These are phyloP conservation scores for Lytechinus pictus DNA, from an alignment of 35 echinoderm and acorn worm genomes.

Conservation along the genomic window DNA sequence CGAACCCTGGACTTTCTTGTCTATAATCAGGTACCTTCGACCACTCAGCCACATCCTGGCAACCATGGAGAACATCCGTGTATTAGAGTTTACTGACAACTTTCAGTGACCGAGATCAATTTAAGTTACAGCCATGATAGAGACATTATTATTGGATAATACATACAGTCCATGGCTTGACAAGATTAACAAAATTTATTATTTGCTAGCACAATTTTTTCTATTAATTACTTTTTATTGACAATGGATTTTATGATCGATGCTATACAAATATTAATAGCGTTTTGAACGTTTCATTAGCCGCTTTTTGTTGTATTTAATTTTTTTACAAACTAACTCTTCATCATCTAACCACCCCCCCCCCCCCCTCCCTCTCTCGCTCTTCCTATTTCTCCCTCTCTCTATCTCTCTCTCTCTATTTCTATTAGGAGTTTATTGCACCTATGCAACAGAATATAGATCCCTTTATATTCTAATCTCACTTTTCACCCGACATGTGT, in stretches of 20 bases:
- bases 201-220: too few species aligned
- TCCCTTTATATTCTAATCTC: neutral
- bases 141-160: too few species aligned
- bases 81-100: too few species aligned
- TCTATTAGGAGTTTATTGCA: neutral
- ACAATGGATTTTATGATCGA: neutral
- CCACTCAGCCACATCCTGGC: too few species aligned
- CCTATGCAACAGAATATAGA: neutral
- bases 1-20: too few species aligned
- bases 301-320: neutral
- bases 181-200: too few species aligned
- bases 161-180: neutral
- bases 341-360: neutral
- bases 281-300: neutral
- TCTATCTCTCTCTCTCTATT: neutral
- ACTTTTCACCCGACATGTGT: neutral
- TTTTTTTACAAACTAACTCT: neutral
- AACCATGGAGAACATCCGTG: too few species aligned
- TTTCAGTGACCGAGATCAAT: too few species aligned
- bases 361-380: neutral
- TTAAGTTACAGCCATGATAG: too few species aligned
- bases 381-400: neutral
- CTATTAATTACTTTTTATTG: too few species aligned
- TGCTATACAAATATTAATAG: neutral
- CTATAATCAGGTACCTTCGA: too few species aligned